A percentile compares a stretch with the other conserved stretches of the same genome.
Evolutionary conservation across 1,140 invertebrate species (phyloP).

Genomic region (Arctopsyche grandis): DNA sequence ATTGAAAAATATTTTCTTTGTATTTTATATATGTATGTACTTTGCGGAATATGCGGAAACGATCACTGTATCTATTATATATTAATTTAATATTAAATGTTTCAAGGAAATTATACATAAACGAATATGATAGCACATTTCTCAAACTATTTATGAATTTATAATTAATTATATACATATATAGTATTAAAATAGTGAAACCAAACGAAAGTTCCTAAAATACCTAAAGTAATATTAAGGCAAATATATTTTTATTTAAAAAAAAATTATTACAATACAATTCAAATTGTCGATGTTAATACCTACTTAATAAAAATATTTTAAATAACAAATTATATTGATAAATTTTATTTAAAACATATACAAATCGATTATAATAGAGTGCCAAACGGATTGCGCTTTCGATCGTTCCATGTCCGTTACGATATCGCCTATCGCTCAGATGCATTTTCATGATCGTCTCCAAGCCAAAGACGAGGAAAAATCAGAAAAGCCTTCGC

Average conservation of each 20-base stretch:
- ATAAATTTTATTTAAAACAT: background rate
- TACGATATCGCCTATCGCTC: conserved; percentile 41
- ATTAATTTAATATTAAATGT: background rate
- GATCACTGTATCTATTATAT: background rate
- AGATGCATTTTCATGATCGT: conserved; percentile 48
- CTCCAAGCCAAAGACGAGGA: background rate
- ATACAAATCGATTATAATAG: background rate
- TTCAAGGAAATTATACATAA: background rate
- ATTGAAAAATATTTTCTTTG: background rate
- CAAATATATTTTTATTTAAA: conserved; percentile 50
- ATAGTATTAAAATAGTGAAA: background rate
- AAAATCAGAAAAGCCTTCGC: conserved; percentile 6
- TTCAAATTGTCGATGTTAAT: background rate
- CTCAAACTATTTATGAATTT: background rate
- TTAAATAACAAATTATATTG: conserved; percentile 32
- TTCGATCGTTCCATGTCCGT: conserved; percentile 40
- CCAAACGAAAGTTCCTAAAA: conserved; percentile 68
- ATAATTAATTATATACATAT: conserved; percentile 7
- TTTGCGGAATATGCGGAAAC: background rate
- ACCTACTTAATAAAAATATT: conserved; percentile 10
- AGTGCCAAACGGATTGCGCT: conserved; percentile 11
- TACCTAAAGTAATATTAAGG: conserved; percentile 65
- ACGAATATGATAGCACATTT: conserved; percentile 21
- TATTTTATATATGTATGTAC: background rate
- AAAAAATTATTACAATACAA: conserved; percentile 28